phyloP scores from a whole-genome alignment of 2,113 vertebrate species.

The Gymnogyps californianus region DNA sequence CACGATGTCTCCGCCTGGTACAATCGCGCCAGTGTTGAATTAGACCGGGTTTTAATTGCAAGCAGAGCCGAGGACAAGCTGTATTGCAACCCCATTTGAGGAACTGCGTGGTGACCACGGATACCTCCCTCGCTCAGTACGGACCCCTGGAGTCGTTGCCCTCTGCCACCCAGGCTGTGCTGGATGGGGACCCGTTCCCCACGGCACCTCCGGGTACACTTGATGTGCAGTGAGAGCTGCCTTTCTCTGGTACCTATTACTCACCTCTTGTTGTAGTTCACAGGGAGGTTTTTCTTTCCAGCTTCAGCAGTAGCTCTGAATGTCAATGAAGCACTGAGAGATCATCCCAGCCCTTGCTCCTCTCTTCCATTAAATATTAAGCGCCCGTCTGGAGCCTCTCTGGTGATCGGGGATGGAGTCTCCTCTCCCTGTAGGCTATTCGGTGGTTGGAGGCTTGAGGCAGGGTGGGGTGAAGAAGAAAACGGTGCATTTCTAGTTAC shows the following conservation, averaged over 20 bases:
- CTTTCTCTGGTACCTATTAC: not conserved
- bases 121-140: accelerated
- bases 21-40: not conserved
- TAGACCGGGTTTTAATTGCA: not conserved
- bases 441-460: not conserved
- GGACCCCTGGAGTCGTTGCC: no score
- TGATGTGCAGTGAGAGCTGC: not conserved
- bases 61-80: no score
- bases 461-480: no score
- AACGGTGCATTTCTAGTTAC: not conserved
- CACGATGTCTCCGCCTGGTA: no score
- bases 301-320: not conserved
- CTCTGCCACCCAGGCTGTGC: not conserved
- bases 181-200: not conserved
- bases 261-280: not conserved
- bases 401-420: not conserved
- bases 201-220: accelerated
- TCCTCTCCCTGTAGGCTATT: not conserved
- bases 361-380: not conserved
- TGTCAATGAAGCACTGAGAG: not conserved
- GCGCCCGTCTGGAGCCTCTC: not conserved
- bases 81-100: not conserved
- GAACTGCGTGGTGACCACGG: not conserved
- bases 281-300: not conserved
- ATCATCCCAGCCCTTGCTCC: not conserved